Evolutionary conservation across 2,113 vertebrate genomes (phyloP).

Genomic region (Indicator indicator): DNA sequence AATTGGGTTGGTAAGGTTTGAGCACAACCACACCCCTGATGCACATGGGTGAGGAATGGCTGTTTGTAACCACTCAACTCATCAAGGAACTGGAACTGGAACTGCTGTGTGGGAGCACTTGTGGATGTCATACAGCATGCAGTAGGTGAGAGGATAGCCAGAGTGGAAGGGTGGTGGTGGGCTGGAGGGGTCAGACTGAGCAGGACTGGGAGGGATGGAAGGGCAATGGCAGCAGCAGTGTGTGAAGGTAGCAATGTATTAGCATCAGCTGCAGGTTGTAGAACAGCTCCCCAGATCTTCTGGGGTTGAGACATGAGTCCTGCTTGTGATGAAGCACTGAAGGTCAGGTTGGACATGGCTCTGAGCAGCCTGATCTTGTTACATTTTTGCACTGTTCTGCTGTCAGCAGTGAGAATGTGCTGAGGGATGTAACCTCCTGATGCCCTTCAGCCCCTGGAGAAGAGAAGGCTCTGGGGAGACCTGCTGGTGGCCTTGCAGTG

Average conservation of each 20-base stretch:
- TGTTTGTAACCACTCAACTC: not conserved
- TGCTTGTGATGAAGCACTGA: not conserved
- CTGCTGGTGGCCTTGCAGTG: no score
- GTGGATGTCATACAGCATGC: fast-evolving
- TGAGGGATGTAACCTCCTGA: no score
- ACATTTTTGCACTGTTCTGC: no score
- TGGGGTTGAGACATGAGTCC: not conserved
- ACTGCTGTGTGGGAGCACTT: not conserved
- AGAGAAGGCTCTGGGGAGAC: no score
- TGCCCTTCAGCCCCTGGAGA: no score
- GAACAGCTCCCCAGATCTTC: not conserved
- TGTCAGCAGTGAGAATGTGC: no score
- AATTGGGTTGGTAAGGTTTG: not conserved
- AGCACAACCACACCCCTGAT: no score
- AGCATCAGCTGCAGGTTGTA: not conserved
- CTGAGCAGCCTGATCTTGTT: not conserved
- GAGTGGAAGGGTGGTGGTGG: not conserved
- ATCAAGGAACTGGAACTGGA: not conserved
- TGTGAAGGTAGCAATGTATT: no score
- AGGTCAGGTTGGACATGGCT: not conserved
- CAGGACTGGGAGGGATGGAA: fast-evolving
- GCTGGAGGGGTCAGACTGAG: not conserved
- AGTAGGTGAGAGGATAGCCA: no score
- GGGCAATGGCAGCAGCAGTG: not conserved
- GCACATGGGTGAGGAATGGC: no score